Percentiles rank a stretch among this genome's conserved stretches.
Evolutionary conservation across 2,888 invertebrate species (phyloP).

Genomic region (Nomada goodeniana): DNA sequence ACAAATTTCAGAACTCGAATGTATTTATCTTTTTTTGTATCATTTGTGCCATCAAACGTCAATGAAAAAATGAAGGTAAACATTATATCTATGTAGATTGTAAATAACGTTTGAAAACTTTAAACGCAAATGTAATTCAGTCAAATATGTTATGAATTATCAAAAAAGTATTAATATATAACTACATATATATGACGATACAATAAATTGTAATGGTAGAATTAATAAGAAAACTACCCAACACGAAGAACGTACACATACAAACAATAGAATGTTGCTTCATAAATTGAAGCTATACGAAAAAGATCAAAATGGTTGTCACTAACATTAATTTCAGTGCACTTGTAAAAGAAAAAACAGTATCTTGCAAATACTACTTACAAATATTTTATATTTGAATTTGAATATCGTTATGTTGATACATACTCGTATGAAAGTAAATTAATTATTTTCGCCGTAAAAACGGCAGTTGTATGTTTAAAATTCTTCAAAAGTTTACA

Average conservation of each 20-base stretch:
- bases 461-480: neutral
- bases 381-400: conserved; percentile 18
- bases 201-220: conserved; percentile 28
- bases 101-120: conserved; percentile 58
- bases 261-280: conserved; percentile 27
- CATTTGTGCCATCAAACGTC: conserved; percentile 50
- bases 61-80: conserved; percentile 41
- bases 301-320: conserved; percentile 50
- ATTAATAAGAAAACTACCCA: conserved; percentile 33
- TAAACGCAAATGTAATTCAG: conserved; percentile 47
- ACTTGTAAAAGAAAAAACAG: neutral
- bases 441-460: conserved; percentile 22
- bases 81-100: conserved; percentile 48
- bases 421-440: conserved; percentile 7
- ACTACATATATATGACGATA: conserved; percentile 7
- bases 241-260: conserved; percentile 8
- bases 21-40: conserved; percentile 16
- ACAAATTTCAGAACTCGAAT: conserved; percentile 9
- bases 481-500: conserved; percentile 16
- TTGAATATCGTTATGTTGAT: conserved; percentile 13
- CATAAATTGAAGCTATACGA: conserved; percentile 29
- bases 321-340: neutral
- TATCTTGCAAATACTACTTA: conserved; percentile 31
- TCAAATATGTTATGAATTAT: conserved; percentile 29
- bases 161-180: conserved; percentile 40